A percentile compares a stretch with the other conserved stretches of the same genome.
phyloP scores from a whole-genome alignment of 2,888 invertebrate species.

The Chironomus riparius region DNA sequence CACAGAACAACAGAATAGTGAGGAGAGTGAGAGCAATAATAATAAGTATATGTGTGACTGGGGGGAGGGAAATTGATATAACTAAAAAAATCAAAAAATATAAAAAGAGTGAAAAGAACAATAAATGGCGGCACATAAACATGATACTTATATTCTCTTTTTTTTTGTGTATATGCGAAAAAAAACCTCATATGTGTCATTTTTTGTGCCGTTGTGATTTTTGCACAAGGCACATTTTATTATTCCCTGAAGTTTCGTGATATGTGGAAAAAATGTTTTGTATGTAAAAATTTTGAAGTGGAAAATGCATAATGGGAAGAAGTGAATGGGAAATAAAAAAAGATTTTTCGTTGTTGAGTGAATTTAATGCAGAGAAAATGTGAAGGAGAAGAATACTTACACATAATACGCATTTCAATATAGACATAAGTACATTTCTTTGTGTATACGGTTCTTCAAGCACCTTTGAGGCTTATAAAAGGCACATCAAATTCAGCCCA shows the following conservation, averaged over 20 bases:
- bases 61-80: background rate
- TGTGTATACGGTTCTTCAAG: background rate
- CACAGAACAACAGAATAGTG: background rate
- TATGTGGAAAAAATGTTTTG: background rate
- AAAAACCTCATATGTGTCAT: background rate
- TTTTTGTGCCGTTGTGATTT: background rate
- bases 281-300: conserved; percentile 10
- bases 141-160: background rate
- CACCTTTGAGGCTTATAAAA: conserved; percentile 12
- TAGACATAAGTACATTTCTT: background rate
- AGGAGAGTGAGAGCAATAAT: background rate
- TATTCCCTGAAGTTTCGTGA: background rate
- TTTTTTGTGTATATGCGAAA: background rate
- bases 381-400: background rate
- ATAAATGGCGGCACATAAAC: background rate
- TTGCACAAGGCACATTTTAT: background rate
- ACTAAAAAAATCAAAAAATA: background rate
- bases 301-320: background rate
- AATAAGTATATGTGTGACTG: background rate
- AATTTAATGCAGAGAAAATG: background rate
- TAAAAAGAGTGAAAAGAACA: background rate
- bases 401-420: conserved; percentile 12
- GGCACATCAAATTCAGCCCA: conserved; percentile 28
- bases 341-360: too few relatives aligned
- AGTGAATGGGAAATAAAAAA: background rate